phyloP scores from a whole-genome alignment of 1,140 invertebrate genomes.

The Saxidomus purpurata region DNA sequence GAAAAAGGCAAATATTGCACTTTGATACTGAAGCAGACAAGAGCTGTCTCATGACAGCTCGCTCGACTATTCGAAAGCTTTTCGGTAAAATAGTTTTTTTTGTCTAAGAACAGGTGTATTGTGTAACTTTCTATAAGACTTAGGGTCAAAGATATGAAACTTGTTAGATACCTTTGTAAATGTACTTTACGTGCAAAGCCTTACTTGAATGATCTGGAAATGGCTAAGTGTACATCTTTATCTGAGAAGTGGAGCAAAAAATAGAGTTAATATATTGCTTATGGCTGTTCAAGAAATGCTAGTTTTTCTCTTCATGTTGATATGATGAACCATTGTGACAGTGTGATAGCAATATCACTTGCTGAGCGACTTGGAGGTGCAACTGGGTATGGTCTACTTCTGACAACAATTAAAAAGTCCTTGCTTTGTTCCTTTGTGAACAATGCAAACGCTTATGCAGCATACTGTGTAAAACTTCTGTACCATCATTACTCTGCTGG shows the following conservation, averaged over 20 bases:
- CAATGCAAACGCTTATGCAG: conserved; percentile 19
- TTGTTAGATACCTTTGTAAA: no score
- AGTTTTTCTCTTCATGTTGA: conserved; percentile 50
- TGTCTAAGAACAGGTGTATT: no score
- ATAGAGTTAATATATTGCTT: background rate
- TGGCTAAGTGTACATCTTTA: no score
- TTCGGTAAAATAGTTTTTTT: no score
- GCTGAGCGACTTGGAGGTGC: conserved; percentile 44
- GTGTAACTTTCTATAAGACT: no score
- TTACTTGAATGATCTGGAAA: no score
- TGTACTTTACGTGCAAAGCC: no score
- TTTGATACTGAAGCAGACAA: no score
- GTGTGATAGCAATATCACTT: conserved; percentile 8
- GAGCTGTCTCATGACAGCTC: no score
- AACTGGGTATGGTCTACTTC: conserved; percentile 9
- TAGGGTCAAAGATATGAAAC: no score
- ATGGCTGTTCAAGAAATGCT: conserved; percentile 6
- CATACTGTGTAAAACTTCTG: conserved; percentile 16
- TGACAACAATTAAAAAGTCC: background rate
- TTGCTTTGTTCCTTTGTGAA: conserved; percentile 40
- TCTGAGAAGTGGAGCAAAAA: background rate
- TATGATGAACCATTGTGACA: conserved; percentile 55
- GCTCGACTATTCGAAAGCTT: no score
- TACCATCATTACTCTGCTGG: conserved; percentile 21
- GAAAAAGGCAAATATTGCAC: no score